Evolutionary conservation across 2,113 vertebrate species (phyloP).

Genomic region (Melanotaenia duboulayi): DNA sequence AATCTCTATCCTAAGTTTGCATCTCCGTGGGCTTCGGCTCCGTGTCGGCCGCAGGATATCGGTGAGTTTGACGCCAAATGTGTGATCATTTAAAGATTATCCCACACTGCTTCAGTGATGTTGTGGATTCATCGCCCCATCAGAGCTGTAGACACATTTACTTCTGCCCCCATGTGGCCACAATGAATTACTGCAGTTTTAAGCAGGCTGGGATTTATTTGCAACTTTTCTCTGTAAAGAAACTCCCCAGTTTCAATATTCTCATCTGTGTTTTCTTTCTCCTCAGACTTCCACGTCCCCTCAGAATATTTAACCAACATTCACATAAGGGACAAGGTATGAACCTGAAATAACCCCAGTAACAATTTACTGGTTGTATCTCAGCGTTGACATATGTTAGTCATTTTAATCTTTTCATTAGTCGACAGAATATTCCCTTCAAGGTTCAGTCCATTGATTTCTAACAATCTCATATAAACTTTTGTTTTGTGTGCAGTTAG

Average conservation of each 20-base stretch:
- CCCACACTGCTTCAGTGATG: too few species aligned
- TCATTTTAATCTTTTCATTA: too few species aligned
- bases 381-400: too few species aligned
- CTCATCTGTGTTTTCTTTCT: constrained; percentile 19
- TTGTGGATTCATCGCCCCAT: too few species aligned
- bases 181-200: neutral
- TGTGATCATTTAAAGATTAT: neutral
- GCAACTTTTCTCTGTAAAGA: neutral
- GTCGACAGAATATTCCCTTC: too few species aligned
- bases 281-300: constrained; percentile 98
- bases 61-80: constrained; percentile 82
- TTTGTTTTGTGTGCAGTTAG: constrained; percentile 85
- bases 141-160: too few species aligned
- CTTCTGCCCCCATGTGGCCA: constrained; percentile 1
- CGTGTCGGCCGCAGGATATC: constrained; percentile 99
- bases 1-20: constrained; percentile 99
- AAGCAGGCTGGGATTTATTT: neutral
- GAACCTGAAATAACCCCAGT: neutral
- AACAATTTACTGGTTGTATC: too few species aligned
- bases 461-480: neutral
- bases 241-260: neutral
- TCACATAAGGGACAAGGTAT: constrained; percentile 99
- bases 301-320: constrained; percentile 99
- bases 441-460: too few species aligned
- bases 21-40: constrained; percentile 98